phyloP scores from a whole-genome alignment of 92 coral and sea anemone species.

The Anthopleura xanthogrammica region DNA sequence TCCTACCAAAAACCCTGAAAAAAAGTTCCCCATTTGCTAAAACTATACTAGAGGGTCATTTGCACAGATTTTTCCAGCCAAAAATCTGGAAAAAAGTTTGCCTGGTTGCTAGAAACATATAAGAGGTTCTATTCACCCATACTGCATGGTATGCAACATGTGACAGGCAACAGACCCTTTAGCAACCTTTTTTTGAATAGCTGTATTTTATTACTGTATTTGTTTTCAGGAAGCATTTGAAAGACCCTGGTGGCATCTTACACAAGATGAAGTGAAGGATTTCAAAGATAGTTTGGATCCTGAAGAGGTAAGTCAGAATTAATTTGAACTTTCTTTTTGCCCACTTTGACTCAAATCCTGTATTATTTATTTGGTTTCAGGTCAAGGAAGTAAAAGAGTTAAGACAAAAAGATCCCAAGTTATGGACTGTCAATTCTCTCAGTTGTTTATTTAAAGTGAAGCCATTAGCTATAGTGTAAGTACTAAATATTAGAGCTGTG shows the following conservation, averaged over 20 bases:
- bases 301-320: slow-evolving; percentile 52
- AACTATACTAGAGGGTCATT: too few species aligned
- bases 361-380: neutral
- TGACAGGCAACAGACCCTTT: too few species aligned
- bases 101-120: too few species aligned
- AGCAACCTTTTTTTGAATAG: too few species aligned
- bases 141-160: too few species aligned
- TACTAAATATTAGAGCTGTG: neutral
- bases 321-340: neutral
- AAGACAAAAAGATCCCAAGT: slow-evolving; percentile 71
- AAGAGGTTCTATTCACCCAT: too few species aligned
- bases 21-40: too few species aligned
- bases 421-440: slow-evolving; percentile 89
- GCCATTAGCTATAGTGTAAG: slow-evolving; percentile 83
- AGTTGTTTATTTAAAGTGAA: slow-evolving; percentile 77
- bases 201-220: neutral
- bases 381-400: slow-evolving; percentile 61
- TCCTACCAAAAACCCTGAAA: too few species aligned
- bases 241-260: slow-evolving; percentile 80
- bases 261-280: slow-evolving; percentile 47
- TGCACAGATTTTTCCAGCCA: too few species aligned
- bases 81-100: too few species aligned
- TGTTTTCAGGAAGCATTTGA: slow-evolving; percentile 45
- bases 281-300: slow-evolving; percentile 64
- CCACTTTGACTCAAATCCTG: neutral